Percentiles rank a stretch among this genome's conserved stretches.
phyloP scores from a whole-genome alignment of 2,797 vertebrate species.

The Platalea minor region DNA sequence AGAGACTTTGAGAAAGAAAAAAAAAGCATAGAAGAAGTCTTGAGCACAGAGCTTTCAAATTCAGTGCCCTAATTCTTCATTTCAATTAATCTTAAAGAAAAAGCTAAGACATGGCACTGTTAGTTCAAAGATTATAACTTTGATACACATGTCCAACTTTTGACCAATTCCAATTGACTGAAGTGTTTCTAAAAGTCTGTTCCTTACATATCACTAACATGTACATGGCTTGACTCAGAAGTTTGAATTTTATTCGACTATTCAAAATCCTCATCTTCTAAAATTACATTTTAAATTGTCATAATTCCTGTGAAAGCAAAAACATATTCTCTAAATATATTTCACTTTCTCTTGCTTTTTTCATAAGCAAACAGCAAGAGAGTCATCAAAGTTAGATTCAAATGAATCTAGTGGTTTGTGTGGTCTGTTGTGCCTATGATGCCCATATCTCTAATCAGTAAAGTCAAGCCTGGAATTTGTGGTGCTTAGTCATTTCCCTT shows the following conservation, averaged over 20 bases:
- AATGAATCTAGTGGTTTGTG: neutral
- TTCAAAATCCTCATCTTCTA: neutral
- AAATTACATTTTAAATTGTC: neutral
- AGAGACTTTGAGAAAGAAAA: conserved; percentile 79
- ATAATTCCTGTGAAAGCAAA: neutral
- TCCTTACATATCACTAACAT: neutral
- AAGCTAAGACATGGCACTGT: neutral
- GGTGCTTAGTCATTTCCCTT: neutral
- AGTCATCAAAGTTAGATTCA: neutral
- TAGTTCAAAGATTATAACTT: neutral
- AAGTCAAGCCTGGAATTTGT: neutral
- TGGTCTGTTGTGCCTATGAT: neutral
- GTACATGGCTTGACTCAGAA: neutral
- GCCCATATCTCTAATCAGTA: neutral
- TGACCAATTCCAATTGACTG: neutral
- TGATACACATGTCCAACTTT: neutral
- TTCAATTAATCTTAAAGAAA: neutral
- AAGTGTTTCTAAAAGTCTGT: neutral
- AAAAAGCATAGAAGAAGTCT: neutral
- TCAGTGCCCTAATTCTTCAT: neutral
- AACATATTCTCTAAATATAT: neutral
- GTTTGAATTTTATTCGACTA: neutral
- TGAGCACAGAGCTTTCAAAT: neutral
- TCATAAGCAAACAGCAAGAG: neutral
- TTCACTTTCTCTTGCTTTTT: neutral